phyloP scores from a whole-genome alignment of 2,888 invertebrate genomes.

The Hyposoter dolosus region DNA sequence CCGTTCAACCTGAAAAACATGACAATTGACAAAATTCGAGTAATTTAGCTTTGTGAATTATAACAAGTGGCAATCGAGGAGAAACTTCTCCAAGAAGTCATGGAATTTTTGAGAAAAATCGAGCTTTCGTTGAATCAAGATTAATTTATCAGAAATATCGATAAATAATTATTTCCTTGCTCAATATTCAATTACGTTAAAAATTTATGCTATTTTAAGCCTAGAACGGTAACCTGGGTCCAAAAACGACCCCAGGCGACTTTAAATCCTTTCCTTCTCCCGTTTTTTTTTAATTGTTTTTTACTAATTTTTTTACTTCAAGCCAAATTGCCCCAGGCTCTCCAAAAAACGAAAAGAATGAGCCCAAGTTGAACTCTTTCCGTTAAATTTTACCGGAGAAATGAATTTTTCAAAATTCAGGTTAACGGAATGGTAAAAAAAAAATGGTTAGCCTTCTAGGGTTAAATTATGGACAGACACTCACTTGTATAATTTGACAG shows the following conservation, averaged over 20 bases:
- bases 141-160: background rate
- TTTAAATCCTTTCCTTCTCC: no score
- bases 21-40: background rate
- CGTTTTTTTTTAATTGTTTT: no score
- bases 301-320: no score
- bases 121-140: background rate
- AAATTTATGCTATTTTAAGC: background rate
- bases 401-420: no score
- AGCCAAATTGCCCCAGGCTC: no score
- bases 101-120: background rate
- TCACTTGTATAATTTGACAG: constrained; percentile 91
- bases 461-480: constrained; percentile 64
- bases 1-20: constrained; percentile 89
- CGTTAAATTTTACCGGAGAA: no score
- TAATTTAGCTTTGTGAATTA: background rate
- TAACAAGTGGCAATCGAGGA: background rate
- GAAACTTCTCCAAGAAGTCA: background rate
- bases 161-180: background rate
- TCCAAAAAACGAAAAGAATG: no score
- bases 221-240: no score
- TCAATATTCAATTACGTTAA: background rate
- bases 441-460: no score
- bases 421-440: no score
- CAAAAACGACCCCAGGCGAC: no score
- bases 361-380: no score